phyloP scores from a whole-genome alignment of 2,113 vertebrate species.

The Puffinus mauretanicus region DNA sequence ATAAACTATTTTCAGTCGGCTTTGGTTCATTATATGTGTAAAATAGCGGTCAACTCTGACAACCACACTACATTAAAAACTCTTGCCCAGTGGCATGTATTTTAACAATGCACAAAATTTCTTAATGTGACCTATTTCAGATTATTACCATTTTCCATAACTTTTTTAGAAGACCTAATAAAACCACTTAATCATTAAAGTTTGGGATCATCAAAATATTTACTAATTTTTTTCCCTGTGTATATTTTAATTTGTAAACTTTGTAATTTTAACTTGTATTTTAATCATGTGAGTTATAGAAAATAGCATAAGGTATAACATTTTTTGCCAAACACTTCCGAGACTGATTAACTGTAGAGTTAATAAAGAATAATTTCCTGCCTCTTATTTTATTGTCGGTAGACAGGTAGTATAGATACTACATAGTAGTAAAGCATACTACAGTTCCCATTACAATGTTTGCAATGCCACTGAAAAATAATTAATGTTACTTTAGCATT shows the following conservation, averaged over 20 bases:
- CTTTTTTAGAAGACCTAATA: not conserved
- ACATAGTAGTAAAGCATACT: not conserved
- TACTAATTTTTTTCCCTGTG: not conserved
- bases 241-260: not conserved
- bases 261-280: not conserved
- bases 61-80: not conserved
- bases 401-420: not conserved
- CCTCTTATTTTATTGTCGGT: not conserved
- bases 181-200: not conserved
- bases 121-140: not conserved
- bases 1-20: not conserved
- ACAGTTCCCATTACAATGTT: fast-evolving
- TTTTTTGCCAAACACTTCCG: not conserved
- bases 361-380: not conserved
- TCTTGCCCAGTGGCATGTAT: not conserved
- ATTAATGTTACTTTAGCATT: not conserved
- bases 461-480: not conserved
- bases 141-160: not conserved
- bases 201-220: not conserved
- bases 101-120: not conserved
- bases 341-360: not conserved
- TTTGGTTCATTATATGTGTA: not conserved
- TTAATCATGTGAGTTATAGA: not conserved
- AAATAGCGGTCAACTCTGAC: not conserved
- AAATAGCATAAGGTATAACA: not conserved